These are phyloP conservation scores for Dunckerocampus dactyliophorus DNA, from an alignment of 2,113 vertebrate species.

Conservation along the genomic window DNA sequence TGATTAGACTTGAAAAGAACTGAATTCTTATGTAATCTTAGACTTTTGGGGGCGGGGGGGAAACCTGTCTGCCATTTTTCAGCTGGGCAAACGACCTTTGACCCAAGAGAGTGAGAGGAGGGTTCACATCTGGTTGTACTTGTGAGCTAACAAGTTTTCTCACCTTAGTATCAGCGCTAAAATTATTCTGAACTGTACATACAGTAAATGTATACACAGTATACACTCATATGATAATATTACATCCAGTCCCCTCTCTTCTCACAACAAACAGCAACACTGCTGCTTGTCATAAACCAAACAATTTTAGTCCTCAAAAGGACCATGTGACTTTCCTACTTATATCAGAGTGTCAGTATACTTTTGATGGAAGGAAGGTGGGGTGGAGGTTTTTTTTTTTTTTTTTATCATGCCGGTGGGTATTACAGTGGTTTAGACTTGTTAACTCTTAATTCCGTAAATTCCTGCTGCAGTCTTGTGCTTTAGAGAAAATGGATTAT, in stretches of 20 bases:
- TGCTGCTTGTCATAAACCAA: no score
- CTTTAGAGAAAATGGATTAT: conserved; percentile 60
- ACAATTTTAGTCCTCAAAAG: no score
- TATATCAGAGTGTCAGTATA: not conserved
- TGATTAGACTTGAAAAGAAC: not conserved
- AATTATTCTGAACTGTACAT: not conserved
- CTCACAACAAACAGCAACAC: no score
- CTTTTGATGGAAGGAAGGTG: not conserved
- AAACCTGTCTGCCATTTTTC: conserved; percentile 8
- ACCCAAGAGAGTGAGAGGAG: conserved; percentile 16
- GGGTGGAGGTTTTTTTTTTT: not conserved
- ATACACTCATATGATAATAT: not conserved
- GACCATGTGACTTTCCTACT: not conserved
- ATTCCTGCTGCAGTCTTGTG: conserved; percentile 55
- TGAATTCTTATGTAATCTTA: not conserved
- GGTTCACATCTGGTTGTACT: conserved; percentile 58
- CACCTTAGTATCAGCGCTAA: conserved; percentile 18
- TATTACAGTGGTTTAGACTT: conserved; percentile 66
- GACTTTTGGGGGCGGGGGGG: not conserved
- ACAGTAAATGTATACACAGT: no score
- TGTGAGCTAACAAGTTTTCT: conserved; percentile 50
- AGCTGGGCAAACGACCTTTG: conserved; percentile 28
- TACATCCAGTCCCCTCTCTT: no score
- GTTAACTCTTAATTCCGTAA: conserved; percentile 62
- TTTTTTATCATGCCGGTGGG: conserved; percentile 42